Evolutionary conservation across 2,888 invertebrate genomes (phyloP).

Genomic region (Eupithecia subfuscata): DNA sequence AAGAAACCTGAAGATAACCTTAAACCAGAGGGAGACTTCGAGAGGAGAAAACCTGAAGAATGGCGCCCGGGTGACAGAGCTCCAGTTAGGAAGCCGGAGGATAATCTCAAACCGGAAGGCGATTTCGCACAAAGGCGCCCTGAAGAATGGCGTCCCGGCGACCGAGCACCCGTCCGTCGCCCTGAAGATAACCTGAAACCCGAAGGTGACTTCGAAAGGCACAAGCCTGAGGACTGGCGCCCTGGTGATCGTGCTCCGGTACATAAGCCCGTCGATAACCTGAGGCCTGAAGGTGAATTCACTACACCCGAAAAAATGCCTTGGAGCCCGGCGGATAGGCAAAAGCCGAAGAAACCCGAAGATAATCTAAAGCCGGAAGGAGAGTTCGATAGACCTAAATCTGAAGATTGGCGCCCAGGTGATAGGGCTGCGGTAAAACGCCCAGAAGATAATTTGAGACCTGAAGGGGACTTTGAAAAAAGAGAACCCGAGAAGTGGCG

Average conservation of each 20-base stretch:
- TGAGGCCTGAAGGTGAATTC: constrained; percentile 83
- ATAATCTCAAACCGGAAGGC: constrained; percentile 79
- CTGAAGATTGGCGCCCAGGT: constrained; percentile 61
- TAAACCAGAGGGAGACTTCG: constrained; percentile 82
- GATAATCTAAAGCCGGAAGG: constrained; percentile 81
- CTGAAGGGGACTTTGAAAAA: constrained; percentile 83
- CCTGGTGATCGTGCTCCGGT: constrained; percentile 70
- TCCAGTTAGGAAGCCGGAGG: constrained; percentile 71
- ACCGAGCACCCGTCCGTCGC: constrained; percentile 42
- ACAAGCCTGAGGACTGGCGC: constrained; percentile 67
- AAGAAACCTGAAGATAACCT: constrained; percentile 85
- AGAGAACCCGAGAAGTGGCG: constrained; percentile 65
- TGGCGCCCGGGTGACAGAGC: constrained; percentile 80
- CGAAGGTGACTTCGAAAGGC: constrained; percentile 78
- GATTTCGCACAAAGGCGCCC: constrained; percentile 75
- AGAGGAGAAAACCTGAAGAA: constrained; percentile 69
- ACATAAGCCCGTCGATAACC: constrained; percentile 79
- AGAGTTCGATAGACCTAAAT: constrained; percentile 64
- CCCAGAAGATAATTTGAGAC: constrained; percentile 80
- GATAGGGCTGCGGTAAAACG: constrained; percentile 70
- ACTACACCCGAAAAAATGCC: constrained; percentile 60
- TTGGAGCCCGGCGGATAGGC: constrained; percentile 69
- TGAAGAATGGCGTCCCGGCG: constrained; percentile 71
- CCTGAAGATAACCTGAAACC: constrained; percentile 81
- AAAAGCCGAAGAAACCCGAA: constrained; percentile 78